Conservation (phyloP, 2,888 invertebrate genomes). For the Drosophila nr. perissopoda region DNA sequence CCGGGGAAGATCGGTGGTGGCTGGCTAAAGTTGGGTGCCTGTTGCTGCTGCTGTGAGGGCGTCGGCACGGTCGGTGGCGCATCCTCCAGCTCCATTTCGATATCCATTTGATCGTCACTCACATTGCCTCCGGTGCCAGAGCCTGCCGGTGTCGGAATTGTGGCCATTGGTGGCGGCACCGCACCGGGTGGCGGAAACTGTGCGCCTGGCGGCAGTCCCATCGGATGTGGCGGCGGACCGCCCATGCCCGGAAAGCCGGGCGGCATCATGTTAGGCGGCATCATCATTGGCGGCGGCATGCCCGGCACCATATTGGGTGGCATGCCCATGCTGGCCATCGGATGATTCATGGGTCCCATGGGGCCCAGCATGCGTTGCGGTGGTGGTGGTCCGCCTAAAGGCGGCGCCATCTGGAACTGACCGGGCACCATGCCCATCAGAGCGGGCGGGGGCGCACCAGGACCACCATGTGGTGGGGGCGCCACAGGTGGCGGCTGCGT, state of each 20-base stretch:
- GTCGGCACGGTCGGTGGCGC: conserved; percentile 49
- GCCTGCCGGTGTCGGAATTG: conserved; percentile 54
- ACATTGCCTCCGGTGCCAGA: conserved; percentile 76
- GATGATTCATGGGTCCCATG: conserved; percentile 78
- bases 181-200: conserved; percentile 79
- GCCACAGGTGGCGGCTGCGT: conserved; percentile 88
- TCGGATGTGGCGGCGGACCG: conserved; percentile 64
- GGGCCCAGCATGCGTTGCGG: conserved; percentile 64
- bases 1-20: conserved; percentile 83
- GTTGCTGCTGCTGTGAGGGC: conserved; percentile 55
- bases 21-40: conserved; percentile 84
- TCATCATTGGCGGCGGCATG: conserved; percentile 85
- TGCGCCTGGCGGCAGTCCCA: conserved; percentile 82
- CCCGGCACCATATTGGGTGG: conserved; percentile 85
- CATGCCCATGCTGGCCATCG: conserved; percentile 80
- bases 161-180: conserved; percentile 65
- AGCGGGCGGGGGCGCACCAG: conserved; percentile 77
- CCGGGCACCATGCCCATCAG: conserved; percentile 83
- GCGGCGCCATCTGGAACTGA: conserved; percentile 72
- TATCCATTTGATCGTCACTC: conserved; percentile 91
- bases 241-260: conserved; percentile 83
- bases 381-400: conserved; percentile 81
- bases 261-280: conserved; percentile 83
- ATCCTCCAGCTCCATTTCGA: conserved; percentile 89
- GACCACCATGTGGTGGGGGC: conserved; percentile 85